These are phyloP conservation scores for Drosophila emarginata DNA, from an alignment of 2,888 invertebrate species.

Conservation along the genomic window DNA sequence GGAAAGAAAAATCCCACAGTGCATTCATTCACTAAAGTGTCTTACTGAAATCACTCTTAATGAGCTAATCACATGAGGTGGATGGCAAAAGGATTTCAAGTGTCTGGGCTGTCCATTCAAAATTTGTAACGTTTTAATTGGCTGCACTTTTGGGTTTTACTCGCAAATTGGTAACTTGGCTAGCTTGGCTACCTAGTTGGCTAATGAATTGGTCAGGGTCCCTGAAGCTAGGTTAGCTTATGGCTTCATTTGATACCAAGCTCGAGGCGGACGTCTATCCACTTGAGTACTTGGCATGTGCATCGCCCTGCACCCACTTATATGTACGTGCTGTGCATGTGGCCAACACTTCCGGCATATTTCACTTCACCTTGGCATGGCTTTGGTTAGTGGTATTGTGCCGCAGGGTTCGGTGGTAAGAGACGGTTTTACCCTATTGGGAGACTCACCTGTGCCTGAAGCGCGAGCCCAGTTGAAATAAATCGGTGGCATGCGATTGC, in stretches of 20 bases:
- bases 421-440: too few relatives aligned
- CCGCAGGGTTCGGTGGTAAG: too few relatives aligned
- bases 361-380: constrained; percentile 1
- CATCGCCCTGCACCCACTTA: constrained; percentile 50
- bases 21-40: background rate
- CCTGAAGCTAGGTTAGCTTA: constrained; percentile 14
- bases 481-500: constrained; percentile 86
- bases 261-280: constrained; percentile 15
- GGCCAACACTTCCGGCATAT: constrained; percentile 57
- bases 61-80: constrained; percentile 73
- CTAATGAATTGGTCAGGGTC: constrained; percentile 51
- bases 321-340: constrained; percentile 14
- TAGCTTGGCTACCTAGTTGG: constrained; percentile 41
- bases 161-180: constrained; percentile 46
- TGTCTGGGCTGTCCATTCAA: constrained; percentile 46
- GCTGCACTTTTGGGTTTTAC: constrained; percentile 52
- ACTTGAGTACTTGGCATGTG: constrained; percentile 10
- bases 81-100: constrained; percentile 51
- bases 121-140: constrained; percentile 68
- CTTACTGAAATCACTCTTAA: constrained; percentile 50
- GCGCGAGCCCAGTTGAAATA: constrained; percentile 90
- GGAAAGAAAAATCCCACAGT: too few relatives aligned
- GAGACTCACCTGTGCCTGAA: constrained; percentile 88
- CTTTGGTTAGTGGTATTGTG: background rate
- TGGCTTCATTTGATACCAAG: constrained; percentile 45